Base-by-base conservation (phyloP, 2,113 vertebrate species). In the Phainopepla nitens region DNA sequence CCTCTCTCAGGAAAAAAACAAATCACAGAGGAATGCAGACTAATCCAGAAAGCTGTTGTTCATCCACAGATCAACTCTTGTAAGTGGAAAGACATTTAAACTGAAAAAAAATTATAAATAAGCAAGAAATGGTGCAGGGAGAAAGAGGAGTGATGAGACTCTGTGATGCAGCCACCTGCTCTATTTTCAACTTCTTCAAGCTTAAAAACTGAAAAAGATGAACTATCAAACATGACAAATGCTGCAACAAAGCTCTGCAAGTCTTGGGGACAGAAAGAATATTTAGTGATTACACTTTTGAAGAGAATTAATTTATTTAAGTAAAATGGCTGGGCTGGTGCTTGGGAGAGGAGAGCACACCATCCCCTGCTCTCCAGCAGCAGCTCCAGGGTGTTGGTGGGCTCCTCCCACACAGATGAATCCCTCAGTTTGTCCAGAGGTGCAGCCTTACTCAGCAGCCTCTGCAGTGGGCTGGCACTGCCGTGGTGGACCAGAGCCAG, bases 381-480 rank as follows among this genome's bases (percentile, higher is more conserved):
- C 11, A 29, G 0, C 14, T 31, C 35, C 6, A 3, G 72, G 28
- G 6, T 53, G 13, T 25, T 5, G 2, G 11, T 18, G 24, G 21
- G 45, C 27, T 39, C 21, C 23, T 81, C 57, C 5, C 7, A 41
- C 27, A 54, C 17, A 42, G n/a, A 29, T 19, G 9, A 51, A 39
- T 29, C 7, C 10, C 29, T 5, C 17, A 1, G 24, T 8, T 62
- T 62, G 20, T 9, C 28, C 51, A 61, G 57, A 35, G 69, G 68
- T 71, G 42, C 56, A 76, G 69, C n/a, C 2, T 0, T 6, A 15
- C 8, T 21, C 24, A 47, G 64, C 7, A 6, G 49, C 29, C 49
- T 54, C 56, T 41, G 70, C 82, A 49, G 13, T 2, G 1, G 23
- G 21, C 35, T 64, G 66, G 39, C 47, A 47, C 49, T 56, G 70